phyloP scores from a whole-genome alignment of 2,888 invertebrate genomes.

The Alentia gelatinosa region DNA sequence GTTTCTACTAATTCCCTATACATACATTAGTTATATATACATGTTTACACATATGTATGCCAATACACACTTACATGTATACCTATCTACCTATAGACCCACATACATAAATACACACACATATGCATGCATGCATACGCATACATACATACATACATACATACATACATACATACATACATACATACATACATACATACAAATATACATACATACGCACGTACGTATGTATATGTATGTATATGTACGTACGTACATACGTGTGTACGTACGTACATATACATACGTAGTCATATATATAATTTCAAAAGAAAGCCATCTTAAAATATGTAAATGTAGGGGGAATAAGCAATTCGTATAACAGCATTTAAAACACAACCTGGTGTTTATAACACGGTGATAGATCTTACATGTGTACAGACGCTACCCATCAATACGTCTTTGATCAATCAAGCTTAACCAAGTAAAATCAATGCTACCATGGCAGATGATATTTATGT shows the following conservation, averaged over 20 bases:
- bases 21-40: too few species aligned
- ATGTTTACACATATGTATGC: too few species aligned
- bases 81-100: too few species aligned
- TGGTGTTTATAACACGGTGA: too few species aligned
- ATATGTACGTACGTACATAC: background rate
- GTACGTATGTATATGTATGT: background rate
- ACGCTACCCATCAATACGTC: background rate
- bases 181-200: background rate
- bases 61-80: too few species aligned
- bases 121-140: background rate
- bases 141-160: background rate
- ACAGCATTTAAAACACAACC: too few species aligned
- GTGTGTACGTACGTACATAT: background rate
- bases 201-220: background rate
- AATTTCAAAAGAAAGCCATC: too few species aligned
- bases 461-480: background rate
- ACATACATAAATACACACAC: too few species aligned
- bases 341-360: too few species aligned
- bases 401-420: too few species aligned
- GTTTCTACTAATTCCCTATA: too few species aligned
- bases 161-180: background rate
- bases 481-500: background rate
- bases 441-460: background rate
- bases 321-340: too few species aligned
- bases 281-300: background rate